Conservation (phyloP, 2,888 invertebrate species). For the Pyrgus malvae region DNA sequence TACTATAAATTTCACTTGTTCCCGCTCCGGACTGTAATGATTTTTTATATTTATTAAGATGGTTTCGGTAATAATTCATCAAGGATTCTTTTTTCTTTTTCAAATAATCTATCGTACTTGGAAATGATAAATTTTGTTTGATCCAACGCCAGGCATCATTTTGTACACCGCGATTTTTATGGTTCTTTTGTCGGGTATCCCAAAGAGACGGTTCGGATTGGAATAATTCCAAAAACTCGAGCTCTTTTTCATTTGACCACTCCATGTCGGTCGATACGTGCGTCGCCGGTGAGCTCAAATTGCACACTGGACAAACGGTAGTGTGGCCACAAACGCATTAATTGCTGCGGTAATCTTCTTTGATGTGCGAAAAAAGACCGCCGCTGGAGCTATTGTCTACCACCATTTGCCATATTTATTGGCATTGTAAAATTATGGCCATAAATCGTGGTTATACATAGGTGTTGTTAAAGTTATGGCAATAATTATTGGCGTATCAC, state of each 20-base stretch:
- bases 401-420: background rate
- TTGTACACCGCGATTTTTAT: conserved; percentile 12
- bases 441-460: background rate
- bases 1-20: background rate
- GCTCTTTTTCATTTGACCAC: background rate
- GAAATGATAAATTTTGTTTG: background rate
- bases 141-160: conserved; percentile 16
- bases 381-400: background rate
- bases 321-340: conserved; percentile 1
- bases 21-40: conserved; percentile 1
- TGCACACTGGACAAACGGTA: background rate
- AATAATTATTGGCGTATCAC: background rate
- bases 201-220: background rate
- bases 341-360: background rate
- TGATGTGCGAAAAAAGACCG: background rate
- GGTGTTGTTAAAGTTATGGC: background rate
- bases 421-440: conserved; percentile 3
- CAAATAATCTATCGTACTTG: background rate
- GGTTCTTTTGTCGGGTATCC: conserved; percentile 1
- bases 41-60: conserved; percentile 1
- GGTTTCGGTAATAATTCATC: background rate
- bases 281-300: background rate
- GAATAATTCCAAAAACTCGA: conserved; percentile 2
- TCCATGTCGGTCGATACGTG: background rate
- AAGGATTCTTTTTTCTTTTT: conserved; percentile 1